Evolutionary conservation across 2,888 invertebrate species (phyloP).

Genomic region (Dermolepida albohirtum): DNA sequence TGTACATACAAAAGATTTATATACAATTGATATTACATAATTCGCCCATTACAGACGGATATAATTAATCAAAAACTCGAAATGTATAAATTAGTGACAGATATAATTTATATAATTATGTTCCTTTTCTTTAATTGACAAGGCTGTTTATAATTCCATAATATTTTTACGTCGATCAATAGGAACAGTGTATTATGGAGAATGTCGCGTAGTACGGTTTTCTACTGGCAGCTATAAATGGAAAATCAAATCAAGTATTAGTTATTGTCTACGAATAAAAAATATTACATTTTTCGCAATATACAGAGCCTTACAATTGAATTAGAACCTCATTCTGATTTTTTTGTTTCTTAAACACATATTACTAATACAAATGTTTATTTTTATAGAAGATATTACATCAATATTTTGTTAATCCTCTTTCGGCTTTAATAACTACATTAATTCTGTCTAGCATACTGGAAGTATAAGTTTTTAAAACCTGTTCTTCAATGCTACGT

Average conservation of each 20-base stretch:
- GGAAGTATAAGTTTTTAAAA: too few species aligned
- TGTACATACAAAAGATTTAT: not conserved
- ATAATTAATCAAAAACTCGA: constrained; percentile 23
- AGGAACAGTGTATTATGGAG: not conserved
- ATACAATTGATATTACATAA: constrained; percentile 4
- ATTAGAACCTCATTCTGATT: too few species aligned
- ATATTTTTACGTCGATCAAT: constrained; percentile 18
- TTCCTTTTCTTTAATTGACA: constrained; percentile 28
- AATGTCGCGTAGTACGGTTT: not conserved
- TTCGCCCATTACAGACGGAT: constrained; percentile 24
- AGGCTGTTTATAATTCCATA: constrained; percentile 19
- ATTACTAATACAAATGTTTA: too few species aligned
- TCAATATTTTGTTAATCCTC: too few species aligned
- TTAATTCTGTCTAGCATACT: too few species aligned
- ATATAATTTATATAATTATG: constrained; percentile 27
- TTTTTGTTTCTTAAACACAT: too few species aligned
- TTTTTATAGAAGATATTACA: too few species aligned
- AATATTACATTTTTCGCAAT: not conserved
- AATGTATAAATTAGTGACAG: constrained; percentile 12
- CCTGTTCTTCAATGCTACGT: too few species aligned
- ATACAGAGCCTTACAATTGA: too few species aligned
- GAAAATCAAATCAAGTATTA: constrained; percentile 15
- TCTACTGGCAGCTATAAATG: not conserved
- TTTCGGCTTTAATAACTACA: too few species aligned
- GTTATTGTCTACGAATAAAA: not conserved